Base-by-base conservation (phyloP, 2,888 invertebrate species). In the Parnassius orleans region DNA sequence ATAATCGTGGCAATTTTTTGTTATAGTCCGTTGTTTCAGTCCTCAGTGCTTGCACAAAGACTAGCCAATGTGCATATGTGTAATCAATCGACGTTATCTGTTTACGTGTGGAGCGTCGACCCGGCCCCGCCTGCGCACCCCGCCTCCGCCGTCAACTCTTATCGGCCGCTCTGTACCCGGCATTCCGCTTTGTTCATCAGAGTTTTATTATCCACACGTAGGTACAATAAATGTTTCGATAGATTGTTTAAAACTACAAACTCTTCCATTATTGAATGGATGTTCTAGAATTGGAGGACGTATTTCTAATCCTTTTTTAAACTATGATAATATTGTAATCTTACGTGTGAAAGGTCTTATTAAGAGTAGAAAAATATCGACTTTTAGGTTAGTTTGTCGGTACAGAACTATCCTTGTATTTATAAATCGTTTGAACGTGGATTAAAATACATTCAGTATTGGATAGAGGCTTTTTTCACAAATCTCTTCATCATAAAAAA, bases 81-180 rank as follows among this genome's bases (percentile, higher is more conserved):
- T 77, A 84, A 85, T 86, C 84, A 86, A 80, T 83, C 76, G 75
- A 72, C 81, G 80, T 84, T 87, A 87, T 87, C 87, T 85, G 82
- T 84, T 83, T 80, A 81, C 79, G 77, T 73, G 73, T 70, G 70
- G 84, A 78, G 78, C 86, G 77, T 76, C 79, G 85, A 86, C 84
- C 86, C 74, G 80, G 68, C 63, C 70, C 60, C 70, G 72, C 71
- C 68, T 68, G 66, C 70, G 64, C 41, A 69, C 65, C 67, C 60
- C 56, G 65, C 70, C 58, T 53, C 56, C 51, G 51, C 41, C 52
- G 19, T 19, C 61, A 53, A 33, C 48, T 53, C 65, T 59, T 63
- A 81, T 83, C 82, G 75, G 69, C 68, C 69, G 69, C 69, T 69
- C 72, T 76, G 76, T 80, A 79, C 78, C 78, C 80, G 75, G 73